Conservation (phyloP, 2,113 vertebrate species). For the Tragulus kanchil region DNA sequence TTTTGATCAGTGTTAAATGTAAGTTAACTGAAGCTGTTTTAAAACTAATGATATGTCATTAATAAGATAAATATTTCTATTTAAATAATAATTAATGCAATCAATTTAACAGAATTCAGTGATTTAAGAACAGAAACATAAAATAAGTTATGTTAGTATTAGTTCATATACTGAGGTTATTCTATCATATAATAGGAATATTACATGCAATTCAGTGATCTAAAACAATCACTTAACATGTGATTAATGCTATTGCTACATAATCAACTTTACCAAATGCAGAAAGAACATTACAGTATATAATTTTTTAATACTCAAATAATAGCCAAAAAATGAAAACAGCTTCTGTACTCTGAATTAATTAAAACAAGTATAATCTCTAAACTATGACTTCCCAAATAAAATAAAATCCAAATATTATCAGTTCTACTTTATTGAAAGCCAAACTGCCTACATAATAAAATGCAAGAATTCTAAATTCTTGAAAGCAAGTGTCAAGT, state of each 20-base stretch:
- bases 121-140: conserved; percentile 24
- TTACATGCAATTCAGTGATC: conserved; percentile 10
- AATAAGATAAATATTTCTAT: conserved; percentile 39
- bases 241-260: conserved; percentile 15
- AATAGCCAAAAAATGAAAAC: too few relatives aligned
- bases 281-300: too few relatives aligned
- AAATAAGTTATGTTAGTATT: conserved; percentile 36
- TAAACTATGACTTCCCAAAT: conserved; percentile 25
- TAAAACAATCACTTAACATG: conserved; percentile 29
- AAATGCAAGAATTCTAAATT: conserved; percentile 82
- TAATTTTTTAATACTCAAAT: too few relatives aligned
- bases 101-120: neutral
- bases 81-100: conserved; percentile 62
- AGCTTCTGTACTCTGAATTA: too few relatives aligned
- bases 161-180: conserved; percentile 25
- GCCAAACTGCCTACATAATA: conserved; percentile 78
- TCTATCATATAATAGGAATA: neutral
- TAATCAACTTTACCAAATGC: too few relatives aligned
- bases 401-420: conserved; percentile 73
- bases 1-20: conserved; percentile 28
- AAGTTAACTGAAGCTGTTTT: conserved; percentile 33
- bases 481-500: conserved; percentile 85
- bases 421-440: conserved; percentile 66
- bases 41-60: neutral
- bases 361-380: neutral